Percentiles rank a stretch among this genome's conserved stretches.
These are phyloP conservation scores for Coelopa pilipes DNA, from an alignment of 2,888 invertebrate species.

Conservation along the genomic window DNA sequence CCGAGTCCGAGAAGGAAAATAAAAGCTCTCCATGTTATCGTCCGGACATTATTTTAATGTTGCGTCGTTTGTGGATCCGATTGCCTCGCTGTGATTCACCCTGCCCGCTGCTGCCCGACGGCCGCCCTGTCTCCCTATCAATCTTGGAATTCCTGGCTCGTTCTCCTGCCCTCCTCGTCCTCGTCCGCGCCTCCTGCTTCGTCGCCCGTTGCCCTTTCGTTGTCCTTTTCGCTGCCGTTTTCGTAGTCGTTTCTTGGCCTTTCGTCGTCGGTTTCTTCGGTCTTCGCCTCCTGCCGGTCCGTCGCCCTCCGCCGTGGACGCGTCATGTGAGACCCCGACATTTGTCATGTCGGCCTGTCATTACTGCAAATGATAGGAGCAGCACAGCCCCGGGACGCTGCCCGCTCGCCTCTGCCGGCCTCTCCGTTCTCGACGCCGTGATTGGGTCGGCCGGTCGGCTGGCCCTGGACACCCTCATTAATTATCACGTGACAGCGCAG, in stretches of 20 bases:
- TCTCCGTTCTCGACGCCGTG: too few species aligned
- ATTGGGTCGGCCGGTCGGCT: too few species aligned
- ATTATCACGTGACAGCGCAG: conserved; percentile 28
- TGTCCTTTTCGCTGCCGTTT: background rate
- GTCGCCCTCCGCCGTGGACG: background rate
- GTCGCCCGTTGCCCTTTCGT: background rate
- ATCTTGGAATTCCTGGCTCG: background rate
- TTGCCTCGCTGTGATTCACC: conserved; percentile 31
- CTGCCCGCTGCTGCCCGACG: background rate
- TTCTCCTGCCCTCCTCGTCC: conserved; percentile 8
- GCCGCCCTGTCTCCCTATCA: background rate
- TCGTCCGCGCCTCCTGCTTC: background rate
- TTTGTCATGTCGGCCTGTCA: conserved; percentile 32
- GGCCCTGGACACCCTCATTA: conserved; percentile 30
- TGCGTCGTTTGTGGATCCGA: conserved; percentile 32
- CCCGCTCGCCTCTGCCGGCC: conserved; percentile 15
- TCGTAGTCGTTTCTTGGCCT: background rate
- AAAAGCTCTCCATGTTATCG: conserved; percentile 57
- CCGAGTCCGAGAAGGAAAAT: too few species aligned
- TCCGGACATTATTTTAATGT: conserved; percentile 59
- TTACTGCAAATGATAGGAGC: conserved; percentile 30
- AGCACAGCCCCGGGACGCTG: conserved; percentile 18
- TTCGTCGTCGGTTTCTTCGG: too few species aligned
- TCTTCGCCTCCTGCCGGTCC: too few species aligned
- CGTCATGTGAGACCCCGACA: conserved; percentile 23